A percentile compares a stretch with the other conserved stretches of the same genome.
Conservation (phyloP, 2,113 vertebrate genomes). For the Xenus cinereus region DNA sequence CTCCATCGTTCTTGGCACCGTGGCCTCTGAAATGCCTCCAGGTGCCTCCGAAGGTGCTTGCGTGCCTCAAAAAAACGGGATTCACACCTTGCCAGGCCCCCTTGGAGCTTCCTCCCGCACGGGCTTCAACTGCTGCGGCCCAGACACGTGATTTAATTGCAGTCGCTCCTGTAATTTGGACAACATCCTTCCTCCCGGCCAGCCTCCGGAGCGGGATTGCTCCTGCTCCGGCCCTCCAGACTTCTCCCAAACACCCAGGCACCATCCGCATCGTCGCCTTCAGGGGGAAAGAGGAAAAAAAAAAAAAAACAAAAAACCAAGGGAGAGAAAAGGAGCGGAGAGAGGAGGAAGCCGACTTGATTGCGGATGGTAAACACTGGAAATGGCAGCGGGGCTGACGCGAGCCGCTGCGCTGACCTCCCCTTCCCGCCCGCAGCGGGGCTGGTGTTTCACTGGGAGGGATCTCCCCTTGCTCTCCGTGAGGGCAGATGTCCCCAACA, state of each 20-base stretch:
- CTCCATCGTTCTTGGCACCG: fast-evolving
- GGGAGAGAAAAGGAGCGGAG: not conserved
- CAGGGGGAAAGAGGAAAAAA: not conserved
- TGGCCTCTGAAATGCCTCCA: not conserved
- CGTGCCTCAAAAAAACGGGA: not conserved
- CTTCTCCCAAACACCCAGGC: not conserved
- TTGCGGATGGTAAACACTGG: slow-evolving; percentile 40
- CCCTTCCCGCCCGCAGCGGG: not conserved
- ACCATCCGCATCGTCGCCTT: not conserved
- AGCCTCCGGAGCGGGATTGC: not conserved
- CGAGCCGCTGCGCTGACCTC: not conserved
- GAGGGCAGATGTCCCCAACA: not conserved
- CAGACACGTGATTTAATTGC: not conserved
- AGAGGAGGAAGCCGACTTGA: slow-evolving; percentile 21
- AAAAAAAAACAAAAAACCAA: not conserved
- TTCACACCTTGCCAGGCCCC: not conserved
- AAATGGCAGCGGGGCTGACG: slow-evolving; percentile 1
- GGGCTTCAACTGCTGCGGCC: not conserved
- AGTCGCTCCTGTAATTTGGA: not conserved
- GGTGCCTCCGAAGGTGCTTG: not conserved
- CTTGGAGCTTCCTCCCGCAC: fast-evolving
- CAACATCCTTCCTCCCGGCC: not conserved
- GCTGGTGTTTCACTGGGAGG: not conserved
- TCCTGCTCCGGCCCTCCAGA: not conserved
- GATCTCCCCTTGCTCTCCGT: not conserved